Evolutionary conservation across 2,113 vertebrate genomes (phyloP), one percentile per base, ranked within the genome.

Genomic region (Lepus americanus): DNA sequence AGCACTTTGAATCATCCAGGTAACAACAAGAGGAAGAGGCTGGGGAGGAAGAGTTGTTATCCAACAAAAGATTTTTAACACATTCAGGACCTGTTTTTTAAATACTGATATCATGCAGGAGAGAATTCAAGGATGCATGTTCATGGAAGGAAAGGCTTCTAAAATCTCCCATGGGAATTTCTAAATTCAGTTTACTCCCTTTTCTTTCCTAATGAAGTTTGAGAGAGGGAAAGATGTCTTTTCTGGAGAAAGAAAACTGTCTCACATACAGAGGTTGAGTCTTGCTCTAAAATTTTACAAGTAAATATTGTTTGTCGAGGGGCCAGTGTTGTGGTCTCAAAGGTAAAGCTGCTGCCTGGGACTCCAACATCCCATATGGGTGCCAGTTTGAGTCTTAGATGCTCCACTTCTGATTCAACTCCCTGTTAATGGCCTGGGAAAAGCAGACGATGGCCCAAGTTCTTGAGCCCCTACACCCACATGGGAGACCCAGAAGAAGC

Each of bases 201-300:
- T 87, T 36, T 27, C 27, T 53, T 93, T 55, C 33, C 27, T 83
- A 39, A 63, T 85, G 19, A 95, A 85, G n/a, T 93, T 51, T 89
- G 73, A 94, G 64, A 92, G 73, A 39, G 64, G 89, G 73, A 39
- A 9, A 80, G 73, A 85, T 61, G 0, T 89, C 51, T 93, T 93
- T 39, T 59, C 33, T 85, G 63, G 73, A 51, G 93, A 51, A 87
- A 33, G 20, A 73, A 93, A 94, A 31, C 36, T 33, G 0, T 55
- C 66, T 94, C 76, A 89, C 61, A 84, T 67, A 74, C 39, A 80
- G 84, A 95, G 84, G 67, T 67, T 49, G 87, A 92, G 23, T 51
- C 9, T 39, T 55, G 20, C 66, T 76, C 59, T 81, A 78, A 89
- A 92, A 92, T 77, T 88, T 76, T 94, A 33, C 70, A 70, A 66